Evolutionary conservation across 2,113 vertebrate genomes (phyloP), one percentile per base, ranked within the genome.

Genomic region (Otolemur garnettii): DNA sequence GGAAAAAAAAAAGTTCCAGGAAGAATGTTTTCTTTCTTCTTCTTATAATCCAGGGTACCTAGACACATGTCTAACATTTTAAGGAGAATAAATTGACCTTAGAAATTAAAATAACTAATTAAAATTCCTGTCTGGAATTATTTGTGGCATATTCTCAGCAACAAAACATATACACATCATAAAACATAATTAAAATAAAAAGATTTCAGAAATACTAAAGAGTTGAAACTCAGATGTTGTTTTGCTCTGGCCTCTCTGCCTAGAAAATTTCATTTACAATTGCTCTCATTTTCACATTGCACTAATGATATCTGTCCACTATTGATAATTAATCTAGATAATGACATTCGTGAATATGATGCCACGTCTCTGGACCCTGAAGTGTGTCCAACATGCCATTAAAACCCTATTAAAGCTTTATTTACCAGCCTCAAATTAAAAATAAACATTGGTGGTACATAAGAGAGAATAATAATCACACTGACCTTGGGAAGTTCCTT

Each of bases 321-420:
- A 98, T 98, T 98, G 97, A 97, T 98, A 98, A 98, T 99, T 99
- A 98, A 98, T 99, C 96, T 96, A 97, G 98, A 98, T 98, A 99
- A 99, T 84, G 96, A 98, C 96, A 97, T 97, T 97, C 91, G 92
- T 97, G 97, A 93, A 98, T 98, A 97, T 97, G 98, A 98, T 96
- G 93, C 97, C 96, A 97, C 95, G 98, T 98, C 98, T 98, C 98
- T 97, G 98, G 98, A 98, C 97, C 97, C 96, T 98, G 98, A 98
- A 98, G 98, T 98, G 98, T 98, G 98, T 98, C 98, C 98, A 98
- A 98, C 91, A 98, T 95, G 96, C 92, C 98, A 98, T 99, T 99
- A 99, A 98, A 98, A 98, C 98, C 91, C 94, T 96, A 98, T 98
- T 98, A 98, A 98, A 97, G 68, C 95, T 98, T 98, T 99, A 98